Evolutionary conservation across 2,113 vertebrate species (phyloP).

Genomic region (Otus sunia): DNA sequence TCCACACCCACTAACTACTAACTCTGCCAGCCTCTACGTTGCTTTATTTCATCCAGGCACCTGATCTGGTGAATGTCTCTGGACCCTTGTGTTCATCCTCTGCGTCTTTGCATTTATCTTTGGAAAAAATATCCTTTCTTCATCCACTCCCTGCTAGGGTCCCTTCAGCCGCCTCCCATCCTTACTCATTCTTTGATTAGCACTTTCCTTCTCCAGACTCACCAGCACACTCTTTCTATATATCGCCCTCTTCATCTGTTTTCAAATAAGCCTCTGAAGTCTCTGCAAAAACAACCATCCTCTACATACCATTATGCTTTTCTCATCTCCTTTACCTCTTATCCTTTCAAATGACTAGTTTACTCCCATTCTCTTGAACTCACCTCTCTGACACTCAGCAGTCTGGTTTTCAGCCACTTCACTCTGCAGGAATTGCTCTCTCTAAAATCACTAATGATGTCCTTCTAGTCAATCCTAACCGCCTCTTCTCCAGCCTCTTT

Average conservation of each 20-base stretch:
- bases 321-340: slow-evolving; percentile 52
- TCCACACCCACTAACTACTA: not conserved
- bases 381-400: slow-evolving; percentile 59
- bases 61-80: not conserved
- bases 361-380: slow-evolving; percentile 62
- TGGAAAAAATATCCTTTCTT: not conserved
- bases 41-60: not conserved
- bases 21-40: not conserved
- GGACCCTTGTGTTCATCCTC: not conserved
- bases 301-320: slow-evolving; percentile 54
- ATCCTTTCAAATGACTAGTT: slow-evolving; percentile 65
- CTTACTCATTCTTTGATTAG: not conserved
- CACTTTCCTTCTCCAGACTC: slow-evolving; percentile 6
- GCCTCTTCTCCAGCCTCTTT: slow-evolving; percentile 40
- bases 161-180: not conserved
- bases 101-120: not conserved
- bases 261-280: slow-evolving; percentile 59
- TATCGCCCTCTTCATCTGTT: not conserved
- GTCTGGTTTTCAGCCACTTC: slow-evolving; percentile 68
- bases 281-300: slow-evolving; percentile 46
- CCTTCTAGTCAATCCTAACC: slow-evolving; percentile 53
- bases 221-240: not conserved
- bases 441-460: slow-evolving; percentile 67
- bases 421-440: slow-evolving; percentile 56
- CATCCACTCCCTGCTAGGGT: not conserved